Base-by-base conservation (phyloP, 2,888 invertebrate species). In the Acleris laterana region DNA sequence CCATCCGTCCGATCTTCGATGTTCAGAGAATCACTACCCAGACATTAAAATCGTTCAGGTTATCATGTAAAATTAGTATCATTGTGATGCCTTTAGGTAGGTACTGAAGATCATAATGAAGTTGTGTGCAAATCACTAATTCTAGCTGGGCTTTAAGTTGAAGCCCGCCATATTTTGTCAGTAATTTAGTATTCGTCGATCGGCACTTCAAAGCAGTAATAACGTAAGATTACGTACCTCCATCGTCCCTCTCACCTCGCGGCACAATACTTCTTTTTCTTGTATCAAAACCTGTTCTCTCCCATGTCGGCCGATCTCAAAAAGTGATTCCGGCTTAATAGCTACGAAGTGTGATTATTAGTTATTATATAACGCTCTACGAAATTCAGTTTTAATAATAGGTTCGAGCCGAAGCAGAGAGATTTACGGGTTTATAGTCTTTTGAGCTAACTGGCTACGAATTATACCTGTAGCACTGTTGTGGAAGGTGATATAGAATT, bases 171-270 rank as follows among this genome's bases (percentile, higher is more conserved):
- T 48, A 51, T 58, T 62, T 62, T 25, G 53, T 22, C 48, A 42
- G 58, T 67, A 63, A 63, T 62, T 63, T 58, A 50, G 55, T 56
- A 63, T 60, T 74, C 75, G 73, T 76, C 76, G 77, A 83, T 78
- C 86, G 87, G 89, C 77, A 82, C 87, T 82, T 89, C 89, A 90
- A 90, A 90, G 89, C 76, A 78, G 82, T 87, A 89, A 88, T 88
- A 88, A 88, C 85, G 86, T 83, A 87, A 86, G 85, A 89, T 89
- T 89, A 88, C 79, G 75, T 74, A 73, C 74, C 77, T 78, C 72
- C 74, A 81, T 78, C 75, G 77, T 67, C 80, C 82, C 83, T 82
- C 84, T 80, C 79, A 78, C 82, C 84, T 82, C 83, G 80, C 79
- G 81, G 82, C 82, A 79, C 81, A 84, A 83, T 80, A 76, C 81